A percentile compares a stretch with the other conserved stretches of the same genome.
Evolutionary conservation across 2,113 vertebrate species (phyloP).

Genomic region (Athene cunicularia): DNA sequence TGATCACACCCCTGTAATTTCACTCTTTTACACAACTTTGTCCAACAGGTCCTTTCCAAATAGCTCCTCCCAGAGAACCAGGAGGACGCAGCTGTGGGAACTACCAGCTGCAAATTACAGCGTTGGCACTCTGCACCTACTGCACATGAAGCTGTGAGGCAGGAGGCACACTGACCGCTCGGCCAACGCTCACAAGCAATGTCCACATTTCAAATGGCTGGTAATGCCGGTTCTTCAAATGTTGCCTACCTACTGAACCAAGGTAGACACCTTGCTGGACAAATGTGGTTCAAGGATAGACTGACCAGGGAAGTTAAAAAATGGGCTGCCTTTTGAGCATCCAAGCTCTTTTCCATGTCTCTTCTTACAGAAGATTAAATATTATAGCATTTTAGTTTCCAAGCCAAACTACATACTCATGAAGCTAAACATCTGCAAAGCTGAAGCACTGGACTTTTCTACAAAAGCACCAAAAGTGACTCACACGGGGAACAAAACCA

Average conservation of each 20-base stretch:
- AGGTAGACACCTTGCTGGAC: background rate
- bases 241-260: background rate
- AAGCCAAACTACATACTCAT: accelerated
- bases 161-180: accelerated
- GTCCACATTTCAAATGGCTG: background rate
- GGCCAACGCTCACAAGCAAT: background rate
- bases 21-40: background rate
- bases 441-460: background rate
- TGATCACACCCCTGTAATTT: accelerated
- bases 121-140: background rate
- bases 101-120: background rate
- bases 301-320: background rate
- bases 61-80: background rate
- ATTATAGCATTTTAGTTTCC: background rate
- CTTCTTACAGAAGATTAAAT: background rate
- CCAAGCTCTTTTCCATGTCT: accelerated
- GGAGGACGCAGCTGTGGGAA: background rate
- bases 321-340: background rate
- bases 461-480: background rate
- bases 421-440: background rate
- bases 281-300: background rate
- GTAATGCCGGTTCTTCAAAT: background rate
- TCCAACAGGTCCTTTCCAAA: background rate
- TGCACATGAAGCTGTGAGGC: background rate
- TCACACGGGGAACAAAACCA: background rate